Conservation (phyloP, 2,113 vertebrate species). For the Porphyrio hochstetteri region DNA sequence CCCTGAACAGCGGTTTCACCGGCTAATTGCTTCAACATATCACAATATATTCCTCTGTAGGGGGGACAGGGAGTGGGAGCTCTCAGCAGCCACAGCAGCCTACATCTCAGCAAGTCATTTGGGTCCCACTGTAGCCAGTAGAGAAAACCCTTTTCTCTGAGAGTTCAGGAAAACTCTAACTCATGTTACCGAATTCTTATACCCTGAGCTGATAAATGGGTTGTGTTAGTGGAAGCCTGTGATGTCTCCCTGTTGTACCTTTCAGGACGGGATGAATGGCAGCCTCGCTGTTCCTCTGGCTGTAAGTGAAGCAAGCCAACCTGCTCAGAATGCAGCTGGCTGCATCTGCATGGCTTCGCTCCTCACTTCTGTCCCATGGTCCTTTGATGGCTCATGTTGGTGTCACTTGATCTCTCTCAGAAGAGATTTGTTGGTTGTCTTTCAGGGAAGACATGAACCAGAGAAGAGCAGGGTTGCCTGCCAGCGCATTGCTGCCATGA, state of each 20-base stretch:
- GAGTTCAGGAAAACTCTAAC: too few relatives aligned
- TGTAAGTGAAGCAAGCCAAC: not conserved
- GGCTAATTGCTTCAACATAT: not conserved
- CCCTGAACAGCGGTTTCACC: not conserved
- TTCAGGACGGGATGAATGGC: not conserved
- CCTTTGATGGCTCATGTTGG: not conserved
- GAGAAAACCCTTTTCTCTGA: not conserved
- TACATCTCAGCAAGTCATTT: not conserved
- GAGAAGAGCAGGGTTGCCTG: constrained; percentile 48
- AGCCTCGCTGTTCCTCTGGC: not conserved
- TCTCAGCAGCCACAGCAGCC: not conserved
- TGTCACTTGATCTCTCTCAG: not conserved
- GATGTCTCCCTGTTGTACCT: fast-evolving
- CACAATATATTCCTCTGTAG: not conserved
- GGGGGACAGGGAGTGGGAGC: not conserved
- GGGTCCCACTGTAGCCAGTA: not conserved
- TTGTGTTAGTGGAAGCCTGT: not conserved
- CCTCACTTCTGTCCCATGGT: not conserved
- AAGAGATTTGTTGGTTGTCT: not conserved
- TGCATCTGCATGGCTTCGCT: not conserved
- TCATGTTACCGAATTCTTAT: not conserved
- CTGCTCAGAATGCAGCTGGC: not conserved
- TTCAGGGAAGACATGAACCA: constrained; percentile 66
- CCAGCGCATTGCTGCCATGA: constrained; percentile 45
- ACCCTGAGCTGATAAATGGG: not conserved